Conservation (phyloP, 2,888 invertebrate species). For the Hydrotaea cyrtoneurina region DNA sequence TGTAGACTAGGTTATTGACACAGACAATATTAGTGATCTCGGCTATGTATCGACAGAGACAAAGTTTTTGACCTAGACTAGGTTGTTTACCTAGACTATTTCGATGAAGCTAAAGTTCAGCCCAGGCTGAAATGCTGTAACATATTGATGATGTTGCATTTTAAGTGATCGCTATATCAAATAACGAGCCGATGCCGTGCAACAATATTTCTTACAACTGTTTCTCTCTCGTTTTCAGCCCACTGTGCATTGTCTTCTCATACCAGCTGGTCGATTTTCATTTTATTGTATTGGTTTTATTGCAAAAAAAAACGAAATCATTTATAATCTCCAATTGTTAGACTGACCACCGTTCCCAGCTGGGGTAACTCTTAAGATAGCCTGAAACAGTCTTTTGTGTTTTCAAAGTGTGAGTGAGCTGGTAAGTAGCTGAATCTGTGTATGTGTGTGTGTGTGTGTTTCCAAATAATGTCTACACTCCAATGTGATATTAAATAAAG, state of each 20-base stretch:
- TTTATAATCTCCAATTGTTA: conserved; percentile 31
- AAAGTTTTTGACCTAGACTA: too few species aligned
- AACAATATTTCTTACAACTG: too few species aligned
- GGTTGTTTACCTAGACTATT: too few species aligned
- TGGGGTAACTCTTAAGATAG: neutral
- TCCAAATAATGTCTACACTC: neutral
- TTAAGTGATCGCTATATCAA: too few species aligned
- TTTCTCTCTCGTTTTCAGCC: too few species aligned
- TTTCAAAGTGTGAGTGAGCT: neutral
- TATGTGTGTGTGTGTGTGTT: conserved; percentile 4
- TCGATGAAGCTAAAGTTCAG: too few species aligned
- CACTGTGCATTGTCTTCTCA: neutral
- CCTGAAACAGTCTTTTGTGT: neutral
- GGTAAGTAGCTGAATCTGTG: conserved; percentile 1
- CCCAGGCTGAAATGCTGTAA: too few species aligned
- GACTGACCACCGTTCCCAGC: neutral
- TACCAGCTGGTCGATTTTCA: neutral
- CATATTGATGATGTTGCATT: too few species aligned
- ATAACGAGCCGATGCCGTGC: too few species aligned
- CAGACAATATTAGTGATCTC: too few species aligned
- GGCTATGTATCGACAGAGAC: too few species aligned
- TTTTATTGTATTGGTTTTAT: conserved; percentile 30
- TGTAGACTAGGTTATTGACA: too few species aligned
- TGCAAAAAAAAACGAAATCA: conserved; percentile 4
- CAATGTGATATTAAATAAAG: conserved; percentile 37